Percentiles rank a stretch among this genome's conserved stretches.
Conservation (phyloP, 2,888 invertebrate genomes). For the Dorcus parallelipipedus region DNA sequence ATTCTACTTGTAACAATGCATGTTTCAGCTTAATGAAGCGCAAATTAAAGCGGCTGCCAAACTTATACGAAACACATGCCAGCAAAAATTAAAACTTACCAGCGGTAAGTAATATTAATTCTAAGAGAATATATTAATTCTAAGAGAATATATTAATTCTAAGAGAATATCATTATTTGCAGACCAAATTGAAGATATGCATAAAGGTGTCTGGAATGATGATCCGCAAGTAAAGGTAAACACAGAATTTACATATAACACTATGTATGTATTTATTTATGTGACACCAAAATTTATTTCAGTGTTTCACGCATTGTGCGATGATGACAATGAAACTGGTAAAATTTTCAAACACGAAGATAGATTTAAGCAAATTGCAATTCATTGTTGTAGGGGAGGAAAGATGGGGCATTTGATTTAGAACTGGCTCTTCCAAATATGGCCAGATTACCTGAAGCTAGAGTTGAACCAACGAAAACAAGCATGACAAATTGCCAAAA, state of each 20-base stretch:
- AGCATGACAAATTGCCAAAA: conserved; percentile 51
- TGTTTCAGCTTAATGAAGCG: conserved; percentile 42
- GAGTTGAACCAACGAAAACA: conserved; percentile 48
- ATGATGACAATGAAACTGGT: conserved; percentile 53
- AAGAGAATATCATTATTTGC: conserved; percentile 5
- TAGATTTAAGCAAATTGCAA: conserved; percentile 1
- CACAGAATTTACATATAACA: not conserved
- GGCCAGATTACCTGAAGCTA: conserved; percentile 47
- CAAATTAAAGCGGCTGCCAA: conserved; percentile 60
- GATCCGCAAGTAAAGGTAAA: conserved; percentile 17
- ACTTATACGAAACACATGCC: conserved; percentile 60
- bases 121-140: conserved; percentile 12
- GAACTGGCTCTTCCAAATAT: conserved; percentile 53
- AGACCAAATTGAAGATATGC: conserved; percentile 30
- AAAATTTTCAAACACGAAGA: conserved; percentile 24
- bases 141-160: conserved; percentile 4
- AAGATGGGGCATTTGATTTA: conserved; percentile 51
- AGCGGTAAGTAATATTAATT: conserved; percentile 48
- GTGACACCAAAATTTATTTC: conserved; percentile 25
- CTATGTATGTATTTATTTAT: not conserved
- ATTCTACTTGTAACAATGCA: not conserved
- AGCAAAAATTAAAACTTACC: conserved; percentile 57
- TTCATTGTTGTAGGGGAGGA: conserved; percentile 48
- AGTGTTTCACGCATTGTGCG: conserved; percentile 53
- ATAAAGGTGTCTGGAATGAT: conserved; percentile 27